Evolutionary conservation across 2,113 vertebrate genomes (phyloP).

Genomic region (Phoenicopterus ruber): DNA sequence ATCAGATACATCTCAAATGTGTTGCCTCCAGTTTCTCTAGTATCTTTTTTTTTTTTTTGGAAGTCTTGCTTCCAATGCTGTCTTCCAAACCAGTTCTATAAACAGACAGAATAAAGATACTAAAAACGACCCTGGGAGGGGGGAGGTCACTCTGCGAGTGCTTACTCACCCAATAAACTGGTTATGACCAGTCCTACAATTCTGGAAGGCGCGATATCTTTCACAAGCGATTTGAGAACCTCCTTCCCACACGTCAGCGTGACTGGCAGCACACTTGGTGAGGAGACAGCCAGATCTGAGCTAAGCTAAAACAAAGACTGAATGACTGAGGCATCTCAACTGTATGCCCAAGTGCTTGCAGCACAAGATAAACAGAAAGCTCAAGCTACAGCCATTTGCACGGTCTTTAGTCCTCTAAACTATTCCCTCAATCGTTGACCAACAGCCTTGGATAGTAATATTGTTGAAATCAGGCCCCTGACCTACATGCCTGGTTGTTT

Average conservation of each 20-base stretch:
- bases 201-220: background rate
- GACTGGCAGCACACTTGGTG: background rate
- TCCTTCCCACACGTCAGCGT: background rate
- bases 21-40: background rate
- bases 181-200: background rate
- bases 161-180: background rate
- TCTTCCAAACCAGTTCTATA: slow-evolving; percentile 26
- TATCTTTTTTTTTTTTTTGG: background rate
- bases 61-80: background rate
- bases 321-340: background rate
- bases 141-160: background rate
- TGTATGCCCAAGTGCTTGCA: background rate
- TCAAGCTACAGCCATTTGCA: background rate
- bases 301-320: background rate
- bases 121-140: background rate
- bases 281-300: background rate
- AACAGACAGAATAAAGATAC: slow-evolving; percentile 11
- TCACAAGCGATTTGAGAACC: background rate
- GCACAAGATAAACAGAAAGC: background rate
- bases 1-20: background rate
- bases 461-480: background rate
- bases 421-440: background rate
- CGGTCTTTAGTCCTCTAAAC: background rate
- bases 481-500: background rate
- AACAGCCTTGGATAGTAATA: background rate